Percentiles rank a stretch among this genome's conserved stretches.
Evolutionary conservation across 2,113 vertebrate species (phyloP).

Genomic region (Pseudopipra pipra): DNA sequence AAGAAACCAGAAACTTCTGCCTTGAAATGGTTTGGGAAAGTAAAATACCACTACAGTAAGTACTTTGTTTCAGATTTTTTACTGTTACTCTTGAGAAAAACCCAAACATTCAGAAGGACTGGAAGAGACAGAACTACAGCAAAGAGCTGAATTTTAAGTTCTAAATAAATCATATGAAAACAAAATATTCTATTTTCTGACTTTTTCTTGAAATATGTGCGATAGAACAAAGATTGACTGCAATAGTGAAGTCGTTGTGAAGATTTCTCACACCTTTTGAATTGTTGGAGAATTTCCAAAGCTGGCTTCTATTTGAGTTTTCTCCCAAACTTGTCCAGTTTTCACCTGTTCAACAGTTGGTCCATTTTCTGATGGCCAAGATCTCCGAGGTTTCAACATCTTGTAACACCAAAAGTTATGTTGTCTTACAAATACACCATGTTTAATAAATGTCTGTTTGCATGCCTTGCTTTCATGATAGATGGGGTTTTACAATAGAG

Average conservation of each 20-base stretch:
- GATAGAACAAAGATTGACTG: not conserved
- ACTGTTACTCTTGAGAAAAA: not conserved
- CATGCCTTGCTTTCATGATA: not conserved
- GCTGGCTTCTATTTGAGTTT: not conserved
- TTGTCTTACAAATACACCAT: not conserved
- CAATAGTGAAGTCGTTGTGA: not conserved
- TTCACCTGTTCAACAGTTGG: not conserved
- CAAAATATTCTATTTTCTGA: not conserved
- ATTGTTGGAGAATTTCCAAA: not conserved
- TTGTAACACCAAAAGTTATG: not conserved
- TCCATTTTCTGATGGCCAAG: not conserved
- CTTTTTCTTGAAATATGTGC: not conserved
- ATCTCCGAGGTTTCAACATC: not conserved
- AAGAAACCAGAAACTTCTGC: not conserved
- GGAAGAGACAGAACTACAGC: not conserved
- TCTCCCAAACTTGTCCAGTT: not conserved
- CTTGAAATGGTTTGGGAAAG: not conserved
- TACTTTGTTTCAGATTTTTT: not conserved
- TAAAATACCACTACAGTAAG: not conserved
- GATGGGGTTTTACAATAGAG: not conserved
- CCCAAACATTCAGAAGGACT: not conserved
- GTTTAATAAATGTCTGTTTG: not conserved
- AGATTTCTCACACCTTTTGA: not conserved
- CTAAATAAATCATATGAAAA: not conserved
- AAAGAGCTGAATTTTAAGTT: not conserved